Evolutionary conservation across 1,140 invertebrate genomes (phyloP), one percentile per base, ranked within the genome.

Genomic region (Megathymus violae): DNA sequence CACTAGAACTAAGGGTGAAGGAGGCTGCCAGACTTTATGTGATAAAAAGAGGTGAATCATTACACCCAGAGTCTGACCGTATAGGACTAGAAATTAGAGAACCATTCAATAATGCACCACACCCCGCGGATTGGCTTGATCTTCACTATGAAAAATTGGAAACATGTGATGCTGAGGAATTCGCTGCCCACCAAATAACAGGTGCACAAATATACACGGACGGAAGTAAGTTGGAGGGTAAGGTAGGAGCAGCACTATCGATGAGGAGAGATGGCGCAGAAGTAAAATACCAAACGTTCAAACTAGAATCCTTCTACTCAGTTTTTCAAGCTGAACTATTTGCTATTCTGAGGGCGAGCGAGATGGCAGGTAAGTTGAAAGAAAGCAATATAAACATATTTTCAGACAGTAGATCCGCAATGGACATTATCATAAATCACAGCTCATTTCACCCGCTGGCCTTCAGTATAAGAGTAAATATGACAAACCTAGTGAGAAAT

Each of bases 161-260:
- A 31, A 31, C 3, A 9, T 31, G 27, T 9, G 27, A 43, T 17
- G 15, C 15, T 4, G 27, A 31, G 1, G 40, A 16, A 2, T 9
- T 16, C 4, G 2, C 2, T 6, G 16, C 1, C 1, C 40, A 43
- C 2, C 3, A 14, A 5, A 34, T 15, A 6, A 27, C 9, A n/a
- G 41, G 22, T 10, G 22, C 31, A 3, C 15, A 36, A 4, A 41
- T 60, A 0, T 65, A 59, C 16, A 65, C 63, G 0, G 52, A 65
- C 14, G 63, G 54, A 14, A 59, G 52, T 17, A 60, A 52, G n/a
- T 19, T 65, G 1, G 44, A 59, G 0, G 63, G 47, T 19, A 48
- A 27, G 13, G 63, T 65, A 0, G 63, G 63, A 4, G 63, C 54
- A 1, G 63, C 52, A 3, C 9, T 60, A 2, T 41, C 54, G 1